These are phyloP conservation scores for Lycodopsis pacificus DNA, from an alignment of 2,797 vertebrate genomes.

Conservation along the genomic window DNA sequence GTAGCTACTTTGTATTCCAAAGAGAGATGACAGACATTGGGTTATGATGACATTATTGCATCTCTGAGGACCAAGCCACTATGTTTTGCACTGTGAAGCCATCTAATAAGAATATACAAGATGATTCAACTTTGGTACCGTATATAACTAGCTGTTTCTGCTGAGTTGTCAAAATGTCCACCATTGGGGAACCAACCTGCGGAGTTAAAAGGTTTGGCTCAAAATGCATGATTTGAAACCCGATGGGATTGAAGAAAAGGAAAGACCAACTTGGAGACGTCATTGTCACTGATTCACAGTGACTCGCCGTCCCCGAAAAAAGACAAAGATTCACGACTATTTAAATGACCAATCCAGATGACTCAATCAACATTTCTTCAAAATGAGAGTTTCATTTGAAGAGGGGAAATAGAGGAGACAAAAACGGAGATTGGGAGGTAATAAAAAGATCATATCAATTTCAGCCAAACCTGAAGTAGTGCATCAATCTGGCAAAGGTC, in stretches of 20 bases:
- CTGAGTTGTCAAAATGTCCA: background rate
- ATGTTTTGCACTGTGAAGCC: background rate
- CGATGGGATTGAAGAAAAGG: background rate
- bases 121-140: background rate
- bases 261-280: background rate
- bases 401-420: constrained; percentile 20
- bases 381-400: constrained; percentile 23
- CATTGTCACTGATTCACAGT: constrained; percentile 14
- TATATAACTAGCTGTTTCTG: background rate
- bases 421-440: constrained; percentile 32
- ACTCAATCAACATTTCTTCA: constrained; percentile 29
- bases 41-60: constrained; percentile 1
- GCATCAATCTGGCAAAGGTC: constrained; percentile 42
- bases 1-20: background rate
- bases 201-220: background rate
- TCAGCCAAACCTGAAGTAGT: constrained; percentile 32
- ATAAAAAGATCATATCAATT: constrained; percentile 45
- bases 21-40: constrained; percentile 8
- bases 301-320: background rate
- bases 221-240: constrained; percentile 4
- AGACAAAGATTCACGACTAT: constrained; percentile 13
- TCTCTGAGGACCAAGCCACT: background rate
- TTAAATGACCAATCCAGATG: constrained; percentile 35
- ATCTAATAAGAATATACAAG: background rate
- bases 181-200: constrained; percentile 1